These are phyloP conservation scores for Pocillopora verrucosa DNA, from an alignment of 64 coral and sea anemone species.

Conservation along the genomic window DNA sequence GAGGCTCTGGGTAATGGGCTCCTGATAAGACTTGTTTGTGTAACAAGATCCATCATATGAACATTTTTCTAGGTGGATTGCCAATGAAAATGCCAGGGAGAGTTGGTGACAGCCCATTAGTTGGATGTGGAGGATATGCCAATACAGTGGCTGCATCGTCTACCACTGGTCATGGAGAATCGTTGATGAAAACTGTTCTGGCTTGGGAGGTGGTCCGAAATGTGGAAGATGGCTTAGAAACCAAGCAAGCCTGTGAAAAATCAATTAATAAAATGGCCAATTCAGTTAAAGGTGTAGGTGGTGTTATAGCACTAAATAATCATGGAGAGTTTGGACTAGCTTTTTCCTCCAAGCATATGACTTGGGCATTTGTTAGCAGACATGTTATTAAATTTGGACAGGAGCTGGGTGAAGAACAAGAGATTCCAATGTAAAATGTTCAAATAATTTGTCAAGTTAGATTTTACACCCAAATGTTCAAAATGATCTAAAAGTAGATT, in stretches of 20 bases:
- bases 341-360: constrained; percentile 68
- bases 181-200: constrained; percentile 87
- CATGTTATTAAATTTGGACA: constrained; percentile 62
- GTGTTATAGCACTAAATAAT: constrained; percentile 75
- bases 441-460: too few relatives aligned
- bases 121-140: constrained; percentile 53
- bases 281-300: constrained; percentile 66
- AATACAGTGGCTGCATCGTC: constrained; percentile 10
- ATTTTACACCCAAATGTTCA: too few relatives aligned
- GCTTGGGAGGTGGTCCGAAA: constrained; percentile 73
- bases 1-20: too few relatives aligned
- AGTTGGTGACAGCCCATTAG: constrained; percentile 29
- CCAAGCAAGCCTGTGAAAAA: constrained; percentile 60
- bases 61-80: constrained; percentile 5
- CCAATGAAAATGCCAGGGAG: constrained; percentile 22
- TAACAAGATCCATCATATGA: background rate
- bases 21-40: too few relatives aligned
- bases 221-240: constrained; percentile 64
- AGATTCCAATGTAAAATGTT: background rate
- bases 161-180: constrained; percentile 42
- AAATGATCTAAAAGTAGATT: too few relatives aligned
- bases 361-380: constrained; percentile 76
- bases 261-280: constrained; percentile 66
- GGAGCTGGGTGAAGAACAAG: constrained; percentile 39
- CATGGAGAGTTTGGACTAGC: constrained; percentile 76